A percentile compares a stretch with the other conserved stretches of the same genome.
Conservation (phyloP, 1,140 invertebrate species). For the Dinothrombium tinctorium region DNA sequence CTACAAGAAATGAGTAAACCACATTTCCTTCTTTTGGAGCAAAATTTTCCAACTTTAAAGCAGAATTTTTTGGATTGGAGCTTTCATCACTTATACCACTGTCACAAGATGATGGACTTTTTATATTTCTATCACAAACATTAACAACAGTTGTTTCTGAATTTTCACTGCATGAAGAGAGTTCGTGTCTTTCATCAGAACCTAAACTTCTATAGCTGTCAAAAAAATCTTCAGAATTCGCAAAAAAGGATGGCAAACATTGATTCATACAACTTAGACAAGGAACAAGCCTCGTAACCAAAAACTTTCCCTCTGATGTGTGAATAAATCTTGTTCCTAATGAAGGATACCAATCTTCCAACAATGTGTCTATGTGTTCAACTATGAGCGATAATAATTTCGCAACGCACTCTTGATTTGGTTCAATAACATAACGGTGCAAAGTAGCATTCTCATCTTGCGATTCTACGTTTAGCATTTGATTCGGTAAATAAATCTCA, state of each 20-base stretch:
- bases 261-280: conserved; percentile 75
- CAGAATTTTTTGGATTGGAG: not conserved
- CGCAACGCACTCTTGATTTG: conserved; percentile 45
- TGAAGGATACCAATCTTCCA: conserved; percentile 96
- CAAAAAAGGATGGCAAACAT: no score
- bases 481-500: conserved; percentile 56
- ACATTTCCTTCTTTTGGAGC: no score
- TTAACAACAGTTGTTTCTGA: no score
- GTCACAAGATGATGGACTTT: conserved; percentile 39
- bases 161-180: no score
- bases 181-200: no score
- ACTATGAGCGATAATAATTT: conserved; percentile 72
- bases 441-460: conserved; percentile 22
- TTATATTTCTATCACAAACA: no score
- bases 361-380: conserved; percentile 80
- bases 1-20: conserved; percentile 44
- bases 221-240: no score
- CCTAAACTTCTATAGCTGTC: no score
- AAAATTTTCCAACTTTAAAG: no score
- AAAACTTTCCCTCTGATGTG: conserved; percentile 77
- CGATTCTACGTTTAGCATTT: conserved; percentile 27
- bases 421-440: conserved; percentile 30
- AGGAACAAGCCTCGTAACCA: conserved; percentile 80
- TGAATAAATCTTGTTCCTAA: conserved; percentile 87
- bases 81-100: conserved; percentile 38